These are phyloP conservation scores for Carassius carassius DNA, from an alignment of 2,113 vertebrate genomes.

Conservation along the genomic window DNA sequence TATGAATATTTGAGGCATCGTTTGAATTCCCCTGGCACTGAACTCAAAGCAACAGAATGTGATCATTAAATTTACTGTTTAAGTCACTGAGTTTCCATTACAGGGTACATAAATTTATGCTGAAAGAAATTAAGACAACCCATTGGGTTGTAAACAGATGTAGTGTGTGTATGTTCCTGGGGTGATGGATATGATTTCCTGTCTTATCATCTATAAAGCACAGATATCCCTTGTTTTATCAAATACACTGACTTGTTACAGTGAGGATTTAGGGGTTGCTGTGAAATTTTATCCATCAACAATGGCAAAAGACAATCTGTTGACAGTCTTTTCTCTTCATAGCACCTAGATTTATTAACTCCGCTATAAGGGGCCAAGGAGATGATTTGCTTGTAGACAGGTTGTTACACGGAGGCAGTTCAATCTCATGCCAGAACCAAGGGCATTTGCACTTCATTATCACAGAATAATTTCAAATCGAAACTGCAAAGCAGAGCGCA, in stretches of 20 bases:
- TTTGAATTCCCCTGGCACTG: not conserved
- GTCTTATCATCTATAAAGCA: not conserved
- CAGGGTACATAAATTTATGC: not conserved
- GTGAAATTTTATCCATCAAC: conserved; percentile 14
- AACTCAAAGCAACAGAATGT: not conserved
- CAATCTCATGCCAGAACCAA: conserved; percentile 26
- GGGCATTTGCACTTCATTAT: conserved; percentile 44
- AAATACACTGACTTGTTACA: conserved; percentile 9
- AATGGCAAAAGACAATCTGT: not conserved
- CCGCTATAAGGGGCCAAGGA: not conserved
- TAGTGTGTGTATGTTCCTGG: conserved; percentile 2
- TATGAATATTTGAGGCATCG: not conserved
- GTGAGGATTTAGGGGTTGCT: not conserved
- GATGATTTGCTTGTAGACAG: conserved; percentile 39
- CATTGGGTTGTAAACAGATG: not conserved
- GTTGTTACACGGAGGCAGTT: conserved; percentile 23
- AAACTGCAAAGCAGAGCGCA: conserved; percentile 31
- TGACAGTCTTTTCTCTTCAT: conserved; percentile 2
- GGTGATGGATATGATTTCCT: not conserved
- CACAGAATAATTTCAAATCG: conserved; percentile 44
- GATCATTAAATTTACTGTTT: not conserved
- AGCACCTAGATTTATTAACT: conserved; percentile 18
- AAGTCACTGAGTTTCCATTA: conserved; percentile 8
- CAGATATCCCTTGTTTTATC: conserved; percentile 8
- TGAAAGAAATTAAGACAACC: not conserved